Evolutionary conservation across 2,113 vertebrate species (phyloP), one percentile per base, ranked within the genome.

Genomic region (Ia io): DNA sequence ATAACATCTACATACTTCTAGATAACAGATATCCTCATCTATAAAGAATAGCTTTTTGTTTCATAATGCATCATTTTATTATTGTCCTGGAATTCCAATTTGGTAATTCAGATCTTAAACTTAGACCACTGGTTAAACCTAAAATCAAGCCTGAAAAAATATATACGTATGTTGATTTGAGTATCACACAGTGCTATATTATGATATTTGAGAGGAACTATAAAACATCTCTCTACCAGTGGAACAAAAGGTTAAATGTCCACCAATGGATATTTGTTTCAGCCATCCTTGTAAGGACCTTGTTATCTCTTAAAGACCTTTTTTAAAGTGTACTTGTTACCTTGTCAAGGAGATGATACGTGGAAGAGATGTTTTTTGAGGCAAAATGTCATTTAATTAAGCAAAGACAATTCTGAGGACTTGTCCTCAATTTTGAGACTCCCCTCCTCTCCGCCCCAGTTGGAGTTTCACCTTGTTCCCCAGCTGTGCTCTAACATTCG

Each of bases 91-190:
- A 74, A 93, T 77, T 78, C 10, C 42, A 63, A 17, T 76, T 67
- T 82, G 71, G 6, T 76, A 74, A 93, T 89, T 90, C 30, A 90
- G 44, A 83, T 85, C 63, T 92, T 95, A 95, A 88, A 88, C 6
- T 49, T 30, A 92, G 44, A 65, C 32, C 10, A 91, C 12, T 61
- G 32, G 59, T 83, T 88, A 91, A 94, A 76, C 12, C 56, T 80
- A 79, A 91, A 92, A 51, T 79, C 69, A 93, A 84, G 20, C 18
- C n/a, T 84, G 6, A 88, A 88, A 67, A 97, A 93, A 79, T 23
- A 80, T 40, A 25, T 13, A 83, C 6, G 2, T 82, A 49, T 14
- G 56, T 71, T 30, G 18, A 17, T 82, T 25, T 78, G n/a, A 83
- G 40, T 16, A 74, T 9, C 49, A 49, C 6, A 70, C 23, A 82